Evolutionary conservation across 2,888 invertebrate species (phyloP), one percentile per base, ranked within the genome.

Genomic region (Acleris sparsana): DNA sequence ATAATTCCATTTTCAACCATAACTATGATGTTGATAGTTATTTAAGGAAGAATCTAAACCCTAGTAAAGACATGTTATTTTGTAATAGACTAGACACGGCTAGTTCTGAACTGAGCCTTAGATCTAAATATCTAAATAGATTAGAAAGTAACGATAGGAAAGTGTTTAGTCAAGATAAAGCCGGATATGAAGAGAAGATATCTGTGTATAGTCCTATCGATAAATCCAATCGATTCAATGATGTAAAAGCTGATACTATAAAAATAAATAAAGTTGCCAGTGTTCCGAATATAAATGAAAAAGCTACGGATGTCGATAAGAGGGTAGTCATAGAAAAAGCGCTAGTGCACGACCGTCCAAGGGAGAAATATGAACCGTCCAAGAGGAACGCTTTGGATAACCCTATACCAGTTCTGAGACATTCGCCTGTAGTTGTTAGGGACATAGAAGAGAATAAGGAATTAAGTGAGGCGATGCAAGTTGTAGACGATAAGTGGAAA

Each of bases 331-430:
- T 78, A 4, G 85, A 84, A 70, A 83, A 81, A 52, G 84, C 77
- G 0, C 33, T 80, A 62, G 63, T 85, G 2, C 84, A 84, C 63
- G 77, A 80, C 55, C 71, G 67, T 58, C 73, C 77, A 4, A 74
- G 65, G 61, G 67, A 58, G n/a, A 67, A 55, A 5, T 64, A 61
- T 11, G 67, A 73, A n/a, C 59, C 59, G 59, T 60, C 59, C 51
- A 52, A 7, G 53, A 73, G 69, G 60, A 74, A 71, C 61, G 74
- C 75, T 71, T 93, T 86, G 77, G 84, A 90, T 49, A 81, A 95
- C 44, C 94, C 95, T 0, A 94, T 95, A 78, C 95, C 95, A 0
- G 87, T 95, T 22, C 79, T 95, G 66, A 93, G 94, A 69, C 95
- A 94, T 76, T 92, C 93, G 0, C 86, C 88, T 0, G 75, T 76